Evolutionary conservation across 1,140 invertebrate genomes (phyloP).

Genomic region (Anthonomus grandis): DNA sequence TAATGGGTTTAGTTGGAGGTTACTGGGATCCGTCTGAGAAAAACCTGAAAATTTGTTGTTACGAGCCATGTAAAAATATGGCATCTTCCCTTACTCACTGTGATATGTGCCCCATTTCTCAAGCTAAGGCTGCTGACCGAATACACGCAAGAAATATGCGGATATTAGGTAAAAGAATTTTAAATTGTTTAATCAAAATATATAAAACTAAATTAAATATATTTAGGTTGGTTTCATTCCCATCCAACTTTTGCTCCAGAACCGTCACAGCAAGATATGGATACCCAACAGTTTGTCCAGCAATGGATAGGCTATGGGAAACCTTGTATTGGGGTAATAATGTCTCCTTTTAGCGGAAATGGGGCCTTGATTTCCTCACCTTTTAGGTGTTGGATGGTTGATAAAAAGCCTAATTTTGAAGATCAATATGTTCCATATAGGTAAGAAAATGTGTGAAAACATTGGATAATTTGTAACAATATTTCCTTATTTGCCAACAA

Average conservation of each 20-base stretch:
- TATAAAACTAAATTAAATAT: background rate
- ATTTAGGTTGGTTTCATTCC: constrained; percentile 65
- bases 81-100: constrained; percentile 63
- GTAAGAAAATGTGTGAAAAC: background rate
- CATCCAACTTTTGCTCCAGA: constrained; percentile 63
- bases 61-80: constrained; percentile 58
- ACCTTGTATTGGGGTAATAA: constrained; percentile 59
- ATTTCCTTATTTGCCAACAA: too few species aligned
- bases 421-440: constrained; percentile 45
- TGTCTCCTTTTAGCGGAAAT: constrained; percentile 54
- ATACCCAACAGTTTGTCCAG: constrained; percentile 59
- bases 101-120: constrained; percentile 66
- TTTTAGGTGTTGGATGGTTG: constrained; percentile 44
- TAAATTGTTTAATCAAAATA: background rate
- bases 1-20: constrained; percentile 71
- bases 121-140: constrained; percentile 54
- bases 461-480: background rate
- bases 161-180: constrained; percentile 14
- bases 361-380: constrained; percentile 43
- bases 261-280: constrained; percentile 60
- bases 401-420: constrained; percentile 38
- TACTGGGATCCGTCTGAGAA: constrained; percentile 41
- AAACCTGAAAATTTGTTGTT: constrained; percentile 50
- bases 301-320: constrained; percentile 54
- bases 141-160: constrained; percentile 43